phyloP scores from a whole-genome alignment of 2,113 vertebrate genomes.

The Amblyornis subalaris region DNA sequence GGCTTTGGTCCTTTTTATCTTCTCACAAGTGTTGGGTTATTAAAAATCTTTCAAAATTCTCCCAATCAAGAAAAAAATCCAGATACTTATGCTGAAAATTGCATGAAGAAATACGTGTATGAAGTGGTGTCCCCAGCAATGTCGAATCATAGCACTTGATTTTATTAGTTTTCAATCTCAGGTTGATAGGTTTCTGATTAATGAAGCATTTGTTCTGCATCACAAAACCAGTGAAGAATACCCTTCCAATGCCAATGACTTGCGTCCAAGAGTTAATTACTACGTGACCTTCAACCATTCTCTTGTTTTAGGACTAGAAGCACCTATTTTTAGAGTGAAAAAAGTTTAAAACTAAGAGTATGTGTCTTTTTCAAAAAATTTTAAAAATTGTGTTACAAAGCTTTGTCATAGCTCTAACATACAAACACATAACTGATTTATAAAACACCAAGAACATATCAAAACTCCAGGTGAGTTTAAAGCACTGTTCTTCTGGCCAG shows the following conservation, averaged over 20 bases:
- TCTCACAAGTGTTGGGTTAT: background rate
- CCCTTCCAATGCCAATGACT: conserved; percentile 52
- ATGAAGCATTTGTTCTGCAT: conserved; percentile 67
- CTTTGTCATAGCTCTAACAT: background rate
- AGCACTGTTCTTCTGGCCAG: background rate
- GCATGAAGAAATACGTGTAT: background rate
- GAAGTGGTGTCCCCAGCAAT: background rate
- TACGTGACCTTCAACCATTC: conserved; percentile 19
- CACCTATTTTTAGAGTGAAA: background rate
- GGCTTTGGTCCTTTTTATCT: background rate
- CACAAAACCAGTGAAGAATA: conserved; percentile 62
- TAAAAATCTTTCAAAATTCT: background rate
- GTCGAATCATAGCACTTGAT: background rate
- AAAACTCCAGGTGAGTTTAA: background rate
- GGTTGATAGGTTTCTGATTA: conserved; percentile 60
- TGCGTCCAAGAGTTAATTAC: conserved; percentile 62
- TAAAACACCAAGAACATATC: background rate
- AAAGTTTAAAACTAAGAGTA: background rate
- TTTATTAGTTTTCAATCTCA: conserved; percentile 50
- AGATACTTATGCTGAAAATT: background rate
- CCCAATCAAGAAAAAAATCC: background rate
- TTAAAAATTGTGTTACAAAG: background rate
- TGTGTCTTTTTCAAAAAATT: background rate
- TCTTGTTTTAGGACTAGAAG: conserved; percentile 27
- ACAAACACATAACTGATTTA: background rate